Evolutionary conservation across 2,113 vertebrate genomes (phyloP).

Genomic region (Coreoperca whiteheadi): DNA sequence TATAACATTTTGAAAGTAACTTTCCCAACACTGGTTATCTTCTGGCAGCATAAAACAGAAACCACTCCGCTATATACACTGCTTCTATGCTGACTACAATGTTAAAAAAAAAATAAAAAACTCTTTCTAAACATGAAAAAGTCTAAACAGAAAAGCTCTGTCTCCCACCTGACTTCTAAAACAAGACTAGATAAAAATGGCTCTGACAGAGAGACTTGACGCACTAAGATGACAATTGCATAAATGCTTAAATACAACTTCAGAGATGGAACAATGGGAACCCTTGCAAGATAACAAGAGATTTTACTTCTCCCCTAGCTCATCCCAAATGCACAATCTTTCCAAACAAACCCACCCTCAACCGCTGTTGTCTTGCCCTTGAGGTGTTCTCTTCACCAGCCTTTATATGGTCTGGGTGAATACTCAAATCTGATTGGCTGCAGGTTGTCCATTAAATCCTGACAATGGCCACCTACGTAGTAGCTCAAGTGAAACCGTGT

Average conservation of each 20-base stretch:
- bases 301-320: not conserved
- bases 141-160: not conserved
- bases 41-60: not conserved
- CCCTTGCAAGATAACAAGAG: not conserved
- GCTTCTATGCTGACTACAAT: not conserved
- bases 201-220: not conserved
- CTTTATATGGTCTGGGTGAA: not conserved
- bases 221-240: not conserved
- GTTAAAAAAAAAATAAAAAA: not conserved
- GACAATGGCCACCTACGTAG: no score
- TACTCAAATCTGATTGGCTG: no score
- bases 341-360: not conserved
- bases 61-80: not conserved
- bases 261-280: not conserved
- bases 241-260: constrained; percentile 6
- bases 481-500: no score
- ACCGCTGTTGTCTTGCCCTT: not conserved
- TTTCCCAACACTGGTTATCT: no score
- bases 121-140: not conserved
- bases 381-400: not conserved
- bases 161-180: not conserved
- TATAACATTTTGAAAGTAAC: not conserved
- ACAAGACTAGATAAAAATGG: not conserved
- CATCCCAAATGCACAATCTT: not conserved
- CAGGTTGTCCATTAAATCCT: no score